Evolutionary conservation across 2,113 vertebrate species (phyloP).

Genomic region (Entelurus aequoreus): DNA sequence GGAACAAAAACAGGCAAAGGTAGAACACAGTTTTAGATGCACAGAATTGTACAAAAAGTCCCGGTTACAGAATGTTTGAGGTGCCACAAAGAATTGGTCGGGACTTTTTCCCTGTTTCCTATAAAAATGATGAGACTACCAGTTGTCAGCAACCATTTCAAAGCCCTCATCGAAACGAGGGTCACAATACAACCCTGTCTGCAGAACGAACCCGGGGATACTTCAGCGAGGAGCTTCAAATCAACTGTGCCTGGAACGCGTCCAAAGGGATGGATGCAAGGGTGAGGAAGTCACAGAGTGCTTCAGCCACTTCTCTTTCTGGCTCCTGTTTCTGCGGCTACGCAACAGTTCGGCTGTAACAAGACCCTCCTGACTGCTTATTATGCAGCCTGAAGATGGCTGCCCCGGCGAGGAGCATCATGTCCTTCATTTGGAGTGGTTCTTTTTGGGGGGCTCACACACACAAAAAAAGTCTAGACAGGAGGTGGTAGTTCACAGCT

Average conservation of each 20-base stretch:
- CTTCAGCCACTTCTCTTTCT: conserved; percentile 23
- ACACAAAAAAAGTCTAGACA: conserved; percentile 8
- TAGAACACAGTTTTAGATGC: too few species aligned
- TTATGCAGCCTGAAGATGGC: conserved; percentile 13
- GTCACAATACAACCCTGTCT: conserved; percentile 3
- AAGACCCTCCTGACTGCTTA: conserved; percentile 14
- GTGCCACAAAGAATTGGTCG: background rate
- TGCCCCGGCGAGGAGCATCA: conserved; percentile 7
- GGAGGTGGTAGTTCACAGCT: conserved; percentile 11
- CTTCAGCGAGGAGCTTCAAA: conserved; percentile 5
- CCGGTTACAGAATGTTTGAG: background rate
- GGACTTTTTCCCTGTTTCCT: background rate
- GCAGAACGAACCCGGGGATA: background rate
- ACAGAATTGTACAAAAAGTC: too few species aligned
- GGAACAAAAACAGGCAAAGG: too few species aligned
- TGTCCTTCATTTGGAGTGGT: conserved; percentile 7
- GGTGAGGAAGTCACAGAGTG: conserved; percentile 7
- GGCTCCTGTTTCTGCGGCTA: conserved; percentile 16
- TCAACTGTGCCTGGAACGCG: conserved; percentile 12
- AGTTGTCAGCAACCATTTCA: conserved; percentile 4
- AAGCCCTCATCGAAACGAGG: background rate
- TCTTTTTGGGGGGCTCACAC: conserved; percentile 10
- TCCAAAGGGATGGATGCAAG: conserved; percentile 17
- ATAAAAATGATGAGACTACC: background rate
- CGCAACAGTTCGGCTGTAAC: conserved; percentile 8